Evolutionary conservation across 2,113 vertebrate genomes (phyloP).

Genomic region (Craseonycteris thonglongyai): DNA sequence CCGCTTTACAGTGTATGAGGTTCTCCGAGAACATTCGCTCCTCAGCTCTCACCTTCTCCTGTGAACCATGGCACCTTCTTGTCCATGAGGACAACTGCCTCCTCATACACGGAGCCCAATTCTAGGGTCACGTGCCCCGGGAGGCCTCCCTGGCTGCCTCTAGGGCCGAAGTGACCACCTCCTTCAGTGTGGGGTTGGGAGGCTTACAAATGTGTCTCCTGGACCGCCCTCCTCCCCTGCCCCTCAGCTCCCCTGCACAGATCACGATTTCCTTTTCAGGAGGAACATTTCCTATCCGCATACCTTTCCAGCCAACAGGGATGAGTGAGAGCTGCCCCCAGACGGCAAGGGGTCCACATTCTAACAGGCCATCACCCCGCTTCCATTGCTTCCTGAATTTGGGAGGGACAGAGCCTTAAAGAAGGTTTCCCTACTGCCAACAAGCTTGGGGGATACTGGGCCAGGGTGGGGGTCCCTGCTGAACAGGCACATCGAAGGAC

Average conservation of each 20-base stretch:
- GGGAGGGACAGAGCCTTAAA: background rate
- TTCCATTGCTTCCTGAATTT: background rate
- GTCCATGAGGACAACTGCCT: background rate
- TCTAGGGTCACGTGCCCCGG: background rate
- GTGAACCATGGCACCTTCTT: background rate
- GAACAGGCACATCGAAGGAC: background rate
- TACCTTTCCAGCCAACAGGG: background rate
- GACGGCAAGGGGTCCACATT: background rate
- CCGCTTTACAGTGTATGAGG: background rate
- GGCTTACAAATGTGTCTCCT: background rate
- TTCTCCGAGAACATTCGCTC: background rate
- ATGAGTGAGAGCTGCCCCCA: background rate
- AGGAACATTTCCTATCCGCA: background rate
- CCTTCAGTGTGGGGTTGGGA: fast-evolving
- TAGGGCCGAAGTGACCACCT: background rate
- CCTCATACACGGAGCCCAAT: background rate
- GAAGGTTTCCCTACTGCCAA: background rate
- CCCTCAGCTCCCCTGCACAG: background rate
- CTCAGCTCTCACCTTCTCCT: background rate
- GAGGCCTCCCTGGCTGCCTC: background rate
- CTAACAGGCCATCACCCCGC: background rate
- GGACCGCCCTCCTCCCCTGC: fast-evolving
- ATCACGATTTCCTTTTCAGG: background rate
- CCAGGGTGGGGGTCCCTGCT: background rate
- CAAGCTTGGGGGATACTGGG: background rate